A percentile compares a stretch with the other conserved stretches of the same genome.
phyloP scores from a whole-genome alignment of 2,113 vertebrate genomes.

The Parotia lawesii region DNA sequence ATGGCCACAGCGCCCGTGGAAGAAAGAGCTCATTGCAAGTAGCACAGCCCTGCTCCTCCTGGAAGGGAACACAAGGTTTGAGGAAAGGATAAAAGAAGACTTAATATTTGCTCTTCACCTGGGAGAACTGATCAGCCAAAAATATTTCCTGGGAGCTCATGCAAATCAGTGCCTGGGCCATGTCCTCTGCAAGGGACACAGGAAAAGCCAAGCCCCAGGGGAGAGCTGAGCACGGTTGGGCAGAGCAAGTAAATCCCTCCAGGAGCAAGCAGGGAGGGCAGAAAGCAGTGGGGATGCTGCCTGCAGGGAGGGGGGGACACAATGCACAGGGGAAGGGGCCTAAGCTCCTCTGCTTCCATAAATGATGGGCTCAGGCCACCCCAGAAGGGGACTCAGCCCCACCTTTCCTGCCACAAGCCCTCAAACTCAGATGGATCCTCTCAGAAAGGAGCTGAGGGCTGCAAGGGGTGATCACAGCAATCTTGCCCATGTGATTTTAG shows the following conservation, averaged over 20 bases:
- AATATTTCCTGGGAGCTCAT: neutral
- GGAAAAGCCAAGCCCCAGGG: neutral
- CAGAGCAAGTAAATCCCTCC: rapidly evolving
- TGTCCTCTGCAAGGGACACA: rapidly evolving
- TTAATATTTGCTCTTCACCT: neutral
- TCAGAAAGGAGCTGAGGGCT: neutral
- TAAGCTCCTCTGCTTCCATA: neutral
- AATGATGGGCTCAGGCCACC: neutral
- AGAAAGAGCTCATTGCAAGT: neutral
- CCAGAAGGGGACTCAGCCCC: neutral
- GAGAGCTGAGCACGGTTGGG: neutral
- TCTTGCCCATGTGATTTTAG: neutral
- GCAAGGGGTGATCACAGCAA: neutral
- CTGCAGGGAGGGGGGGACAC: rapidly evolving
- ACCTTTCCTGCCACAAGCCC: neutral
- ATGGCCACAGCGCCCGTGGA: rapidly evolving
- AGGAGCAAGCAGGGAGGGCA: neutral
- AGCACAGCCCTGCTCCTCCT: neutral
- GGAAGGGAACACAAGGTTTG: rapidly evolving
- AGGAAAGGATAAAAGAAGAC: neutral
- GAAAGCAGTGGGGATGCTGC: neutral
- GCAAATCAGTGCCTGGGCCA: neutral
- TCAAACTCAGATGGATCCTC: rapidly evolving
- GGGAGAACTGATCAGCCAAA: neutral
- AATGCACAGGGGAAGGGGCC: neutral